phyloP scores from a whole-genome alignment of 2,888 invertebrate species.

The Frankliniella fusca region DNA sequence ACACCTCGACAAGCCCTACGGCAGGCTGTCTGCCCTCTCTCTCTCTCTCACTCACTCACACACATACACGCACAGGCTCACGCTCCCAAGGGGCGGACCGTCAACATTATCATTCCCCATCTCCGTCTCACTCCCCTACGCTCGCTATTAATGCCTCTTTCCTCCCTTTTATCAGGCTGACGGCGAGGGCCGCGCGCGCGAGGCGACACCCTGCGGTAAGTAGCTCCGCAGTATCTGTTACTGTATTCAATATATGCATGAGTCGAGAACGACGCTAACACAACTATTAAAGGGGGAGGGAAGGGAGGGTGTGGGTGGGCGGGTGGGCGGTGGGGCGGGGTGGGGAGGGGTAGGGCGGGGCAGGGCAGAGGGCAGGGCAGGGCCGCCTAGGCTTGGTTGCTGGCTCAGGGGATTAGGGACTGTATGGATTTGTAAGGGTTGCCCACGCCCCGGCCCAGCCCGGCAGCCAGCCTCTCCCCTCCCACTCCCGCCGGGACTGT shows the following conservation, averaged over 20 bases:
- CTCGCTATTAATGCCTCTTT: constrained; percentile 20
- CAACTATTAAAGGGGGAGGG: constrained; percentile 36
- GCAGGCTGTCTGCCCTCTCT: background rate
- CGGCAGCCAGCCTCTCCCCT: constrained; percentile 17
- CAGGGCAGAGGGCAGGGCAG: constrained; percentile 28
- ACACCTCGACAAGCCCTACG: constrained; percentile 7
- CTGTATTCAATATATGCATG: constrained; percentile 26
- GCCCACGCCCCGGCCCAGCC: constrained; percentile 23
- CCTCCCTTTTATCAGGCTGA: constrained; percentile 10
- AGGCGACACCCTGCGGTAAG: background rate
- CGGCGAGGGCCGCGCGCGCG: background rate
- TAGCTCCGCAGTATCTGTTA: background rate
- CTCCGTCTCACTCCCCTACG: background rate
- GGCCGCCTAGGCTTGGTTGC: constrained; percentile 35
- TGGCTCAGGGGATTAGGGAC: constrained; percentile 30
- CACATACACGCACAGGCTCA: background rate
- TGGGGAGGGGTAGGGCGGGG: background rate
- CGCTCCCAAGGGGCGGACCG: background rate
- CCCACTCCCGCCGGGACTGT: too few relatives aligned
- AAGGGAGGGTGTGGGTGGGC: background rate
- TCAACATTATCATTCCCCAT: constrained; percentile 19
- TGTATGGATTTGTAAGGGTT: constrained; percentile 19
- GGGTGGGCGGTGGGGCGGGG: background rate
- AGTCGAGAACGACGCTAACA: constrained; percentile 15
- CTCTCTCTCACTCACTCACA: too few relatives aligned